A percentile compares a stretch with the other conserved stretches of the same genome.
Evolutionary conservation across 2,113 vertebrate genomes (phyloP).

Genomic region (Eptesicus fuscus): DNA sequence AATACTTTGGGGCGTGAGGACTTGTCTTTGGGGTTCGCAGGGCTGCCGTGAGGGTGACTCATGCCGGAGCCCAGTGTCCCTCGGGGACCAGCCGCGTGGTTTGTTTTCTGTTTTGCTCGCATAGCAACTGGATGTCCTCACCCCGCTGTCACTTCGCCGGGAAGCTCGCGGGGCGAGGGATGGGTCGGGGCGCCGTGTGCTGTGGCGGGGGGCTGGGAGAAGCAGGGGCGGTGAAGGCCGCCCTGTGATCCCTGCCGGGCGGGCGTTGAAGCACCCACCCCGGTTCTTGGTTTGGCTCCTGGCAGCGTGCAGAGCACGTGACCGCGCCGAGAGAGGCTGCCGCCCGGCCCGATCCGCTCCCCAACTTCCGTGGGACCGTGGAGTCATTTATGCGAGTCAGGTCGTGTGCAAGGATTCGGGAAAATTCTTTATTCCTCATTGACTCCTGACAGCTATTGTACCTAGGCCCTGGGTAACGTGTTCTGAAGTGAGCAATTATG

Average conservation of each 20-base stretch:
- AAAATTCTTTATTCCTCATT: slow-evolving; percentile 94
- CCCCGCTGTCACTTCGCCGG: slow-evolving; percentile 89
- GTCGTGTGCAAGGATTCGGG: slow-evolving; percentile 92
- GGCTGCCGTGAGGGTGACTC: slow-evolving; percentile 86
- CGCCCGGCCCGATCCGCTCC: slow-evolving; percentile 91
- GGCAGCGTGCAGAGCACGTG: slow-evolving; percentile 73
- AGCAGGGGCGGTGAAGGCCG: slow-evolving; percentile 7
- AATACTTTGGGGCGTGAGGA: slow-evolving; percentile 79
- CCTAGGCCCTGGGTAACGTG: slow-evolving; percentile 93
- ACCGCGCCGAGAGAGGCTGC: slow-evolving; percentile 81
- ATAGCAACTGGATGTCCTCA: slow-evolving; percentile 90
- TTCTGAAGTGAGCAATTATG: slow-evolving; percentile 96
- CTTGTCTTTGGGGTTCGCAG: slow-evolving; percentile 84
- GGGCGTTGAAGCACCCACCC: slow-evolving; percentile 39
- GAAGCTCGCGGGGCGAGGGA: slow-evolving; percentile 83
- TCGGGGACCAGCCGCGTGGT: slow-evolving; percentile 83
- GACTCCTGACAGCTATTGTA: slow-evolving; percentile 92
- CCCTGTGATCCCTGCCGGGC: slow-evolving; percentile 37
- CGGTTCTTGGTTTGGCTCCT: slow-evolving; percentile 81
- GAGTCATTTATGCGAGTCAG: slow-evolving; percentile 96
- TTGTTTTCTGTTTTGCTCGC: slow-evolving; percentile 89
- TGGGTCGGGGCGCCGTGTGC: slow-evolving; percentile 86
- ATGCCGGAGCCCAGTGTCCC: slow-evolving; percentile 85
- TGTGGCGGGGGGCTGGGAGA: slow-evolving; percentile 61
- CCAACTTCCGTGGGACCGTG: slow-evolving; percentile 85